Conservation (phyloP, 2,797 vertebrate genomes). For the Diglossa cyanea region DNA sequence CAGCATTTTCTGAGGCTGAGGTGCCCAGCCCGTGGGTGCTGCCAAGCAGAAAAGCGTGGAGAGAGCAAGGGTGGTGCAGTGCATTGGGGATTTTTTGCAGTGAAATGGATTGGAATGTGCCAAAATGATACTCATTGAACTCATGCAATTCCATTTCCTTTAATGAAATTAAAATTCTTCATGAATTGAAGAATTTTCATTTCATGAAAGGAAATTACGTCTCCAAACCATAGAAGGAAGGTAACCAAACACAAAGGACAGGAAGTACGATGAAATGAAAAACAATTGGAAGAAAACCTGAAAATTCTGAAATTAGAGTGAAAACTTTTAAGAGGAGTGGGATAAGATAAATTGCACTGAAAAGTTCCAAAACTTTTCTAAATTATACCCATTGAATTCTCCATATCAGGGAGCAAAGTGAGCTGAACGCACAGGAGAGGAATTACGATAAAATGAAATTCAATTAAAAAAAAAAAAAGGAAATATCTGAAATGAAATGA, state of each 20-base stretch:
- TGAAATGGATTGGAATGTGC: neutral
- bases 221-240: neutral
- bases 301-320: neutral
- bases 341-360: neutral
- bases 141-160: rapidly evolving
- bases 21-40: neutral
- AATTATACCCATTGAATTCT: neutral
- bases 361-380: neutral
- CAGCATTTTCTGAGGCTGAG: neutral
- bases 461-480: neutral
- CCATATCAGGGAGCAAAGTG: neutral
- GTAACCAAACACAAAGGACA: neutral
- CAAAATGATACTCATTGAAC: neutral
- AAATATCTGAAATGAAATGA: neutral
- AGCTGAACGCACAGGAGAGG: neutral
- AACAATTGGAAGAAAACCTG: rapidly evolving
- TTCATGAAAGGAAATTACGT: neutral
- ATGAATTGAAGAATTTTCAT: neutral
- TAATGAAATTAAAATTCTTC: neutral
- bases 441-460: neutral
- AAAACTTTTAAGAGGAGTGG: neutral
- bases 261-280: rapidly evolving
- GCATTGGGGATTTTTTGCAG: neutral
- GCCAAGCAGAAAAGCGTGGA: neutral
- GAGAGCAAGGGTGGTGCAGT: neutral